Base-by-base conservation (phyloP, 2,888 invertebrate genomes). In the Apocheima hispidaria region DNA sequence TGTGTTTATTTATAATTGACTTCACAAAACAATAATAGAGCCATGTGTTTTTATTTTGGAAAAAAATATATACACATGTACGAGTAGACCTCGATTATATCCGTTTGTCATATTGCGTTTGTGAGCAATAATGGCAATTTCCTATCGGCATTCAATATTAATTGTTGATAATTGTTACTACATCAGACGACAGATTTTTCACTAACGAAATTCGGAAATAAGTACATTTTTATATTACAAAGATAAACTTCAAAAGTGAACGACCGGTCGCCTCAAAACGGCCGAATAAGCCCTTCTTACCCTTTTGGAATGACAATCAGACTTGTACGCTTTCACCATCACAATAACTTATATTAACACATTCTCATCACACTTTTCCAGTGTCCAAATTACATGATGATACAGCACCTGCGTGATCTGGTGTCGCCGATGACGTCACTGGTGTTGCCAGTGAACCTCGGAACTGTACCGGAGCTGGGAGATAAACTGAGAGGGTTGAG, bases 361-460 rank as follows among this genome's bases (percentile, higher is more conserved):
- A 16, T 3, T 26, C 10, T 9, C 38, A 4, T 4, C 4, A 4
- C n/a, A n/a, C n/a, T n/a, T 6, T 16, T n/a, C 36, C 2, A 23
- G 5, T 38, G 40, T 63, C 36, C 38, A n/a, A 35, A 18, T 36
- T 56, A 96, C 95, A 96, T 96, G 63, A 97, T 92, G 66, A 94
- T 86, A 86, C 96, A 97, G 89, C 97, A 97, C 80, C 95, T 93
- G 86, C 92, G 95, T 75, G 94, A 95, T 78, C 93, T 94, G 61
- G 94, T 93, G 81, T 97, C 96, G 67, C 96, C 96, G 62, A 96
- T 94, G 65, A 96, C 96, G 73, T 97, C 97, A 75, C 96, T 95
- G 21, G 96, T 96, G 80, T 96, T 94, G 12, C 97, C 97, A 10
- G 95, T 94, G 84, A 95, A 96, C 69, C 95, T 90, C 40, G 94